Base-by-base conservation (phyloP, 2,888 invertebrate species). In the Polydrusus cervinus region DNA sequence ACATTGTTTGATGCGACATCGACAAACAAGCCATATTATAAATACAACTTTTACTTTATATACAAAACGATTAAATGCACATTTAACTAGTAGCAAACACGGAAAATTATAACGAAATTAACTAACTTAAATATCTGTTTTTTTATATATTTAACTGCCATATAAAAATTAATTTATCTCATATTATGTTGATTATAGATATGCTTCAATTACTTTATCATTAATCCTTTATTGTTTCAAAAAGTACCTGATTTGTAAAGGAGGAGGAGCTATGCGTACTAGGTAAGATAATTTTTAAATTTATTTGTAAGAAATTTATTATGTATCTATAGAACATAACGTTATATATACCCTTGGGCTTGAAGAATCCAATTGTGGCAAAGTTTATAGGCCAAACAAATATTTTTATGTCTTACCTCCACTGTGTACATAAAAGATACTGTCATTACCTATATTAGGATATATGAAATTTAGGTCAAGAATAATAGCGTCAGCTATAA, bases 1-100 rank as follows among this genome's bases (percentile, higher is more conserved):
- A 38, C 38, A 38, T 60, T 60, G 38, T 60, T 60, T 60, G 0
- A 30, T 20, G n/a, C 30, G 53, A n/a, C n/a, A 47, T 47, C 43
- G 43, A 43, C 43, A 43, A 1, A 43, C n/a, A n/a, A n/a, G n/a
- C n/a, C n/a, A n/a, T 9, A 6, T n/a, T 13, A 1, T n/a, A 43
- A n/a, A 13, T 1, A 10, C 10, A 43, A 43, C 43, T 43, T 43
- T 43, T 43, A 43, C 43, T 43, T 43, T 43, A 5, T 11, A 43
- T 43, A 43, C 43, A 16, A 6, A n/a, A 3, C 3, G 9, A 16
- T 47, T 47, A 16, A 43, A 43, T 43, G 9, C 13, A 43, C n/a
- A n/a, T 43, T n/a, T 43, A 25, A n/a, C n/a, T 40, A 7, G 40
- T 11, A 40, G n/a, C 3, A 9, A 25, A 34, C 10, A 34, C 10